Conservation (phyloP, 2,888 invertebrate genomes). For the Rotaria socialis region DNA sequence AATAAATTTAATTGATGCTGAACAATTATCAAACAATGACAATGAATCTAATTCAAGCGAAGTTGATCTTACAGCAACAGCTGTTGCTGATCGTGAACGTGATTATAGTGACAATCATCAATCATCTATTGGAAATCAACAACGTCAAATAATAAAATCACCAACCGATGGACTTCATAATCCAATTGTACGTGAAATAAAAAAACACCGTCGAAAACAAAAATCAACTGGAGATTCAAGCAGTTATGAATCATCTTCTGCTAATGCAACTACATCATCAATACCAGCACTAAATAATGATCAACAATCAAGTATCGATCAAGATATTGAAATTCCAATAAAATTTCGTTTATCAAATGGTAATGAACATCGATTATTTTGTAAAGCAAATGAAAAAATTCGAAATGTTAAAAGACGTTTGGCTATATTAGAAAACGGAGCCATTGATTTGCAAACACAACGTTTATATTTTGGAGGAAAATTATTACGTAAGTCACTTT, state of each 20-base stretch:
- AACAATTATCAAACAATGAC: not conserved
- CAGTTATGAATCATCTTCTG: not conserved
- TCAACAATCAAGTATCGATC: constrained; percentile 47
- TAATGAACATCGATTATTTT: constrained; percentile 15
- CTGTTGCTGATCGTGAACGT: constrained; percentile 50
- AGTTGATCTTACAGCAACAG: constrained; percentile 48
- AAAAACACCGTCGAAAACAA: constrained; percentile 35
- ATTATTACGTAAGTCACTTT: constrained; percentile 11
- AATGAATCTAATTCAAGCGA: constrained; percentile 53
- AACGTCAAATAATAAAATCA: not conserved
- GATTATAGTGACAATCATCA: constrained; percentile 53
- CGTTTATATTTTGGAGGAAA: constrained; percentile 38
- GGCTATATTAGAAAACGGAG: constrained; percentile 6
- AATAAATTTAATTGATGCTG: not conserved
- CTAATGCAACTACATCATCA: not conserved
- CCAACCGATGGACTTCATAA: not conserved
- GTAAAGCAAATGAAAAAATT: constrained; percentile 14
- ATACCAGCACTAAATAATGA: not conserved
- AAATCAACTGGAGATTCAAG: not conserved
- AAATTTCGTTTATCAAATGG: constrained; percentile 72
- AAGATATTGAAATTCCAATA: constrained; percentile 50
- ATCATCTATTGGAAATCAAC: not conserved
- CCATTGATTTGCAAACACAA: not conserved
- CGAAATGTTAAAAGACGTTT: constrained; percentile 32
- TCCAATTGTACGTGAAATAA: constrained; percentile 19